Conservation (phyloP, 2,888 invertebrate species). For the Sminthurides aquaticus region DNA sequence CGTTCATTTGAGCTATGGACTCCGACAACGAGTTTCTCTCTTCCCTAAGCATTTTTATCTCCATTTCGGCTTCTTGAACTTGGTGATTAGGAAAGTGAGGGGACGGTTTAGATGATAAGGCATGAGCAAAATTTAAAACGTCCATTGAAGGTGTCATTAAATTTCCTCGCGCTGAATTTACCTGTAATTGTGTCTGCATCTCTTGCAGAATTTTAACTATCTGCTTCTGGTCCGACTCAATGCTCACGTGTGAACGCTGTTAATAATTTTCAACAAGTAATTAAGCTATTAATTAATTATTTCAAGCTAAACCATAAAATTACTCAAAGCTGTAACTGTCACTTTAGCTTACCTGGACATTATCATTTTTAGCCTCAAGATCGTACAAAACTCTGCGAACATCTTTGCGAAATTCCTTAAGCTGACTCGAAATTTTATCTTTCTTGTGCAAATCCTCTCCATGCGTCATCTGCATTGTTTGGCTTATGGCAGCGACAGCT, state of each 20-base stretch:
- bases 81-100: slow-evolving; percentile 4
- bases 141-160: not conserved
- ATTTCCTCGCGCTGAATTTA: not conserved
- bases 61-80: slow-evolving; percentile 35
- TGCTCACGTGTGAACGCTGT: slow-evolving; percentile 30
- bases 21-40: slow-evolving; percentile 36
- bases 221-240: slow-evolving; percentile 35
- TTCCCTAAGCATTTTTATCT: slow-evolving; percentile 35
- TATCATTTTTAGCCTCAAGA: slow-evolving; percentile 27
- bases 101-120: not conserved
- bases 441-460: slow-evolving; percentile 28
- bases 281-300: too few relatives aligned
- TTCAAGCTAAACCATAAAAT: too few relatives aligned
- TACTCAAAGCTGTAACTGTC: too few relatives aligned
- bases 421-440: slow-evolving; percentile 28
- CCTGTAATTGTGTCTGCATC: slow-evolving; percentile 31
- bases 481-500: slow-evolving; percentile 25
- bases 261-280: too few relatives aligned
- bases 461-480: slow-evolving; percentile 24
- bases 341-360: too few relatives aligned
- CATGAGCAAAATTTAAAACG: not conserved
- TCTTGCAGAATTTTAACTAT: slow-evolving; percentile 35
- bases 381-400: slow-evolving; percentile 30
- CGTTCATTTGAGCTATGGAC: slow-evolving; percentile 43
- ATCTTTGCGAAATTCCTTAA: slow-evolving; percentile 39